Evolutionary conservation across 2,113 vertebrate genomes (phyloP).

Genomic region (Mixornis gularis): DNA sequence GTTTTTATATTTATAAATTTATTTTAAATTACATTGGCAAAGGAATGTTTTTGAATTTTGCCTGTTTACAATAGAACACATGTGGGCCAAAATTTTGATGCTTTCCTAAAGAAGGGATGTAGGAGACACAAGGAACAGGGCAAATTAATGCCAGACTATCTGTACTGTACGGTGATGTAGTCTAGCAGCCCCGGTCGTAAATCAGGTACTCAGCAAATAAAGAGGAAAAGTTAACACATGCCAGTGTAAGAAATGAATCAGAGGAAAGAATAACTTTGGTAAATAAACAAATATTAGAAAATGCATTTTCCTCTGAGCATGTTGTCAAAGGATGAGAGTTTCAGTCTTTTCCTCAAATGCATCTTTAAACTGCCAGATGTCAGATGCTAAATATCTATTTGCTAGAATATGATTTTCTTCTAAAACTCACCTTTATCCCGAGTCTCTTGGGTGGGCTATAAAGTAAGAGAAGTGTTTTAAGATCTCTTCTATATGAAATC

Average conservation of each 20-base stretch:
- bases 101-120: not conserved
- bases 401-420: not conserved
- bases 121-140: not conserved
- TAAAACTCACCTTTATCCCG: not conserved
- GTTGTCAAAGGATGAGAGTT: not conserved
- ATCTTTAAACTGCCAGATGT: not conserved
- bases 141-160: not conserved
- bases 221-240: not conserved
- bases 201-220: not conserved
- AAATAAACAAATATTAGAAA: slow-evolving; percentile 12
- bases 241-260: not conserved
- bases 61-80: not conserved
- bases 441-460: not conserved
- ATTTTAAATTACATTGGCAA: not conserved
- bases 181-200: not conserved
- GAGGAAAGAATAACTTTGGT: not conserved
- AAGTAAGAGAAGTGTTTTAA: not conserved
- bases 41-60: not conserved
- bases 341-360: not conserved
- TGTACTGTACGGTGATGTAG: not conserved
- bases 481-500: not conserved
- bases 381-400: not conserved
- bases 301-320: not conserved
- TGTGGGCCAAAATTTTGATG: not conserved
- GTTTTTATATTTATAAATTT: not conserved